Base-by-base conservation (phyloP, 2,888 invertebrate genomes). In the Busseola fusca region DNA sequence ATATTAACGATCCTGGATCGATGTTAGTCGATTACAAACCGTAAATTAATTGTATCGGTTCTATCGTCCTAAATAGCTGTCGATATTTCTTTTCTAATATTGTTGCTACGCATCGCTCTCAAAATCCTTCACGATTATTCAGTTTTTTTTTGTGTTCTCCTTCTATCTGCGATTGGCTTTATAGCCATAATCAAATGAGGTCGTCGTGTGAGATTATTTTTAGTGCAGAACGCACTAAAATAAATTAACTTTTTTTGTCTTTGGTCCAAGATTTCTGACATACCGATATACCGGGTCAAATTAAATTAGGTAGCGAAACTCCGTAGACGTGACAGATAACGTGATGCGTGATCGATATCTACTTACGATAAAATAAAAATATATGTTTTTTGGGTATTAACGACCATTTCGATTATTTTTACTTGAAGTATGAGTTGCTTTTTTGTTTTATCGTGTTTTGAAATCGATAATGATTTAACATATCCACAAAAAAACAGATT, bases 31-130 rank as follows among this genome's bases (percentile, higher is more conserved):
- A 25, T 6, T 37, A 30, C 7, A 6, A 42, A 50, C 34, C 21
- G 37, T 69, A 69, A 52, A 67, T 59, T 25, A 14, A 52, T 63
- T 50, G 45, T 45, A 74, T 62, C 18, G 48, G 14, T 42, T 62
- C 25, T 60, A 57, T 62, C 70, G 57, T 52, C 37, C 6, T 10
- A 45, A 57, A 62, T 69, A 27, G 18, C 40, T 42, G n/a, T 50
- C 25, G 4, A 42, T 12, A 40, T 40, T 40, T 14, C 12, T 12
- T 68, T 42, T 45, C 10, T n/a, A 67, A 25, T 21, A 34, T 21
- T 52, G 14, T 34, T 45, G 18, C 7, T 63, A 48, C 45, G 27
- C 18, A 27, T 25, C 6, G 34, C 27, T 58, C 1, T 37, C 10
- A 48, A 14, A 25, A 48, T 30, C 6, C 21, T 21, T 27, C n/a